Percentiles rank a stretch among this genome's conserved stretches.
Conservation (phyloP, 2,797 vertebrate species). For the Lagorchestes hirsutus region DNA sequence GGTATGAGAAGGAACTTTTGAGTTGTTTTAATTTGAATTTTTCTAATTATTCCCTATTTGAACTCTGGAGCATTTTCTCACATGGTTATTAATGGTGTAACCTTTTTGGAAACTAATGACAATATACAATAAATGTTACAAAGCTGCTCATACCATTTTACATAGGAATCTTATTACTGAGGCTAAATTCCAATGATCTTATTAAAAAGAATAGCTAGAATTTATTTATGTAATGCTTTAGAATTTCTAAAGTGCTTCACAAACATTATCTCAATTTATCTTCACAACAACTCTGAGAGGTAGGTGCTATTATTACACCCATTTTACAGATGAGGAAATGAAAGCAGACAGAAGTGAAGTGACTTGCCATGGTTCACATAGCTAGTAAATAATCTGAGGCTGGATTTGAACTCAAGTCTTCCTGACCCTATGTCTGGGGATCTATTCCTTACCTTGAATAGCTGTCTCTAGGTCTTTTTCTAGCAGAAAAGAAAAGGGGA, state of each 20-base stretch:
- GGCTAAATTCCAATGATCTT: neutral
- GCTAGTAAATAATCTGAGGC: too few species aligned
- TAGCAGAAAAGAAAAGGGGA: neutral
- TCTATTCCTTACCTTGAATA: neutral
- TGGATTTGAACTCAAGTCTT: neutral
- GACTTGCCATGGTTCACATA: neutral
- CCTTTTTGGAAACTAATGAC: neutral
- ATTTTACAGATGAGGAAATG: neutral
- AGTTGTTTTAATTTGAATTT: neutral
- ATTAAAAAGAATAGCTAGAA: neutral
- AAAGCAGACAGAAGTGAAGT: neutral
- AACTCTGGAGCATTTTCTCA: neutral
- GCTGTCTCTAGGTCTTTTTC: neutral
- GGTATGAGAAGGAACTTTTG: neutral
- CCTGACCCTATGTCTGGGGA: neutral
- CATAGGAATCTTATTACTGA: neutral
- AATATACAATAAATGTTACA: neutral
- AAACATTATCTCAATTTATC: neutral
- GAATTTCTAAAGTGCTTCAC: neutral
- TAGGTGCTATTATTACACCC: neutral
- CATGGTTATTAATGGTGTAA: neutral
- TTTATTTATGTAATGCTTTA: neutral
- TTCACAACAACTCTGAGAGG: neutral
- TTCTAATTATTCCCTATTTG: neutral
- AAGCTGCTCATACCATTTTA: neutral